phyloP scores from a whole-genome alignment of 2,888 invertebrate species.

The Drosophila neotestacea region DNA sequence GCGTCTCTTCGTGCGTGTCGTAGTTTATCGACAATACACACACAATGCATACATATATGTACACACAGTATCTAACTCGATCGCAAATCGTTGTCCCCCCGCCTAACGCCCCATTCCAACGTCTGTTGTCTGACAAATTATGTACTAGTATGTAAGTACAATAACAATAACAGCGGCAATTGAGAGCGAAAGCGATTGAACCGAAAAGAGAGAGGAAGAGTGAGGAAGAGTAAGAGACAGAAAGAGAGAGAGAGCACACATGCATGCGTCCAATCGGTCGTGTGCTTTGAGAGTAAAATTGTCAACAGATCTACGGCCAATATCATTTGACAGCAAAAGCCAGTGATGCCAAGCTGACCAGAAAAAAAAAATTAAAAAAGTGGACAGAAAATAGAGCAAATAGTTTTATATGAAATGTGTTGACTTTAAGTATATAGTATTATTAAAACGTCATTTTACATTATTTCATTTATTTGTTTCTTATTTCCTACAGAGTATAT shows the following conservation, averaged over 20 bases:
- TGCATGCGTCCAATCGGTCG: slow-evolving; percentile 8
- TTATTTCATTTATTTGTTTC: no score
- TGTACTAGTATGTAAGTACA: slow-evolving; percentile 21
- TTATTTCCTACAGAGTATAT: no score
- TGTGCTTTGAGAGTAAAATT: slow-evolving; percentile 41
- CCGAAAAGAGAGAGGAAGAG: slow-evolving; percentile 14
- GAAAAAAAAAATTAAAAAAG: no score
- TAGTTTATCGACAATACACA: slow-evolving; percentile 24
- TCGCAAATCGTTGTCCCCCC: slow-evolving; percentile 45
- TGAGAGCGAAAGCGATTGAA: slow-evolving; percentile 9
- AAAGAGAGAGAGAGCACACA: slow-evolving; percentile 12
- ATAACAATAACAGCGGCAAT: slow-evolving; percentile 12
- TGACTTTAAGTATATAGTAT: no score
- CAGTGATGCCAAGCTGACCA: no score
- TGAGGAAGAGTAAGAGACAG: no score
- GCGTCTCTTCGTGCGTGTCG: slow-evolving; percentile 29
- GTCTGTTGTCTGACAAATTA: slow-evolving; percentile 31
- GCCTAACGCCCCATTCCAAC: slow-evolving; percentile 10
- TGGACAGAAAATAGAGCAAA: no score
- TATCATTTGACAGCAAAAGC: slow-evolving; percentile 38
- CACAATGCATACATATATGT: not conserved
- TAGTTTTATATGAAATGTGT: no score
- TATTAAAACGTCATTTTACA: no score
- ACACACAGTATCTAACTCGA: slow-evolving; percentile 40
- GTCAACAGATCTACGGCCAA: slow-evolving; percentile 69